Base-by-base conservation (phyloP, 2,797 vertebrate species). In the Enteromius unitaeniatus region DNA sequence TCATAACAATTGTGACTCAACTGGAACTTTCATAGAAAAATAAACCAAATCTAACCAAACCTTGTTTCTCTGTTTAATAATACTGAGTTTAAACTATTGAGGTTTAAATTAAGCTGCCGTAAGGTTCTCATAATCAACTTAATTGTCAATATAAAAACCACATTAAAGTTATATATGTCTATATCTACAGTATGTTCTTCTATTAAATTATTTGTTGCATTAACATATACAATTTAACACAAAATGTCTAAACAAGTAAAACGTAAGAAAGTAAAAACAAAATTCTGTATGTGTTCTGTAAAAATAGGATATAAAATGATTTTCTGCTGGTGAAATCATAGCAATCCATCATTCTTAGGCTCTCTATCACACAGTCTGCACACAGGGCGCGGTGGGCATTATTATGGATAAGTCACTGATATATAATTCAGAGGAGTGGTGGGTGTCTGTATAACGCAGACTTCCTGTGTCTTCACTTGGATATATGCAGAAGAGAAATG, bases 361-460 rank as follows among this genome's bases (percentile, higher is more conserved):
- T 37, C 47, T 68, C 65, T 55, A 28, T 55, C 67, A 45, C 78
- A 58, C 70, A 76, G 62, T 51, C 82, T 79, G 81, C 75, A 69
- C 68, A 81, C 60, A 51, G 58, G 37, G 53, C 26, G 10, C 79
- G 87, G 88, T 89, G 89, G 86, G 89, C 87, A 88, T 72, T 72
- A 90, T 87, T 87, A 89, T 91, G 90, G 87, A 89, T 87, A 90
- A 89, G 87, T 88, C 86, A 82, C 86, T 90, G 86, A 92, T 92
- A 88, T 89, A 94, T 92, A 91, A 94, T 92, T 90, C 83, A 93
- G 92, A 89, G 91, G 87, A 85, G 75, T 85, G 37, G 75, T 78
- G 72, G 40, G 73, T 90, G 88, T 85, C 90, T 91, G 82, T 64
- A 77, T 73, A 91, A 87, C n/a, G 11, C 70, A 45, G 64, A 81